Conservation (phyloP, 2,888 invertebrate genomes). For the Marasmarcha lunaedactyla region DNA sequence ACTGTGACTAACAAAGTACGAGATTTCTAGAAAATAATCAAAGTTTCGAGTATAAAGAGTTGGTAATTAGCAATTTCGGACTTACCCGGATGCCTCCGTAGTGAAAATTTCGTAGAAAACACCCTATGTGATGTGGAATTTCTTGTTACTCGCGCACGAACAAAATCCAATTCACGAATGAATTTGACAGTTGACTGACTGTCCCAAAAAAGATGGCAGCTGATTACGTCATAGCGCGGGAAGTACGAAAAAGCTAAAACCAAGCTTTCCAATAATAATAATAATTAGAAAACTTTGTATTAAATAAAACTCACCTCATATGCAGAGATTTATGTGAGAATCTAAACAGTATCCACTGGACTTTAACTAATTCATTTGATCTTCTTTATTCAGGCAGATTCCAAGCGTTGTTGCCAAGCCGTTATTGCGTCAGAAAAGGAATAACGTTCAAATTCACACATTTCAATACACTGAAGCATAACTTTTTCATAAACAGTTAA, state of each 20-base stretch:
- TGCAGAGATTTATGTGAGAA: conserved; percentile 28
- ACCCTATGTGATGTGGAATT: conserved; percentile 37
- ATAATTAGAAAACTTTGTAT: conserved; percentile 6
- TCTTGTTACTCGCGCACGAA: conserved; percentile 40
- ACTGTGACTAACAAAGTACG: conserved; percentile 16
- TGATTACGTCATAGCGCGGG: conserved; percentile 61
- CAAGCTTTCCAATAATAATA: conserved; percentile 16
- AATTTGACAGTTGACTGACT: conserved; percentile 53
- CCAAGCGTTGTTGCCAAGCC: conserved; percentile 61
- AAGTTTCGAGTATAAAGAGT: conserved; percentile 5
- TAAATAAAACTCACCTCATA: conserved; percentile 46
- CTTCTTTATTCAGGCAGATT: conserved; percentile 40
- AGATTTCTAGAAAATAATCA: conserved; percentile 20
- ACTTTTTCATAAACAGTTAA: conserved; percentile 27
- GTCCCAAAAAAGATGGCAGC: conserved; percentile 48
- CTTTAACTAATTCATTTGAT: conserved; percentile 46
- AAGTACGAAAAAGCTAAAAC: conserved; percentile 45
- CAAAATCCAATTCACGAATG: conserved; percentile 22
- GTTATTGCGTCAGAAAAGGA: conserved; percentile 63
- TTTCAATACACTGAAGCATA: conserved; percentile 52
- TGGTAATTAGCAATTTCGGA: conserved; percentile 17
- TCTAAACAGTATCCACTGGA: conserved; percentile 29
- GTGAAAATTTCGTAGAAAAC: conserved; percentile 36
- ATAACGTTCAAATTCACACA: conserved; percentile 52
- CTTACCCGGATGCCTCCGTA: conserved; percentile 67